Evolutionary conservation across 1,140 invertebrate species (phyloP), one percentile per base, ranked within the genome.

Genomic region (Musca domestica): DNA sequence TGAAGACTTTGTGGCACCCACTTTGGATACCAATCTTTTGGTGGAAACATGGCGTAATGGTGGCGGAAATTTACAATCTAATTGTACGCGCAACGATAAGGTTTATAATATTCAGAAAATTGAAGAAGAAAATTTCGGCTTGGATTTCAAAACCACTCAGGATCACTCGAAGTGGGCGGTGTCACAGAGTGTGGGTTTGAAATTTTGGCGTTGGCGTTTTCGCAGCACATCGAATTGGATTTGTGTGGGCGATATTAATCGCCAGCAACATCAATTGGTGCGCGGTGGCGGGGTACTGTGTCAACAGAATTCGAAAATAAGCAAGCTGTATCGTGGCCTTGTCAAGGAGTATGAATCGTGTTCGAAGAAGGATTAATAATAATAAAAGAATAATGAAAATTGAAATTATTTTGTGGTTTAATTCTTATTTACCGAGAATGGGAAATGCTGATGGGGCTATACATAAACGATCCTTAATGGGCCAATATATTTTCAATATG

Each of bases 151-250:
- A n/a, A 90, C 88, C 2, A 87, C 88, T 22, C 85, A 87, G 51
- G 95, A 98, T 83, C 96, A 98, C 82, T 93, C 94, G 0, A 98
- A 98, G 82, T 97, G 95, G 95, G 91, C 92, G 0, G 88, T 96
- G 3, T 86, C 91, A 0, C 71, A 78, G 15, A 76, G 72, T 12
- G 68, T 68, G 3, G 77, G 77, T 65, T 61, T 80, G 9, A 71
- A 76, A 17, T 41, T 80, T 17, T 77, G 80, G 41, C 76, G 74
- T 6, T 80, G 76, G 76, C 81, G 80, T 3, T 41, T 61, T 10
- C 83, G 83, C 1, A 82, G 84, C 69, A 82, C 81, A 9, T 78
- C 83, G 46, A 85, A 85, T 52, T 95, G 92, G 91, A 86, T 91
- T 67, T 98, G 96, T 78, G 88, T 98, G 15, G 94, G 93, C 14